Base-by-base conservation (phyloP, 2,888 invertebrate genomes). In the Pristionchus maxplancki region DNA sequence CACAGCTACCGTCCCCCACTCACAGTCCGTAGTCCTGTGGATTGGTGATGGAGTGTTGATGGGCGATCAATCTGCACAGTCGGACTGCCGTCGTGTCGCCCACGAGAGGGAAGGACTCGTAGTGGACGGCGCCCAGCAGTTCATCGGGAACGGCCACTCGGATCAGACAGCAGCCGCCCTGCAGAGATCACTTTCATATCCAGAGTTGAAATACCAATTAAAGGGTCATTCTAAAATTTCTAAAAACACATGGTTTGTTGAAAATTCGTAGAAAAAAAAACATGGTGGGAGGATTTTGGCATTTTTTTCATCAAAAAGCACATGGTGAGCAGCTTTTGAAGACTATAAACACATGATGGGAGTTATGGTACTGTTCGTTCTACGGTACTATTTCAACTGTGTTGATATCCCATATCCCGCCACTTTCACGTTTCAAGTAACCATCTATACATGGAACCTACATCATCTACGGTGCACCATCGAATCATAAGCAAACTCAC, bases 1-100 rank as follows among this genome's bases (percentile, higher is more conserved):
- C 24, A 62, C 8, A 40, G 5, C 34, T 83, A 83, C 58, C 31
- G 53, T 83, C 44, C 31, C 8, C 13, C 74, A 92, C 94, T 92
- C 97, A 98, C 88, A 98, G 96, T 88, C 97, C 97, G 95, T 98
- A 98, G 95, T 98, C 98, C 95, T 98, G 98, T 31, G 98, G 97
- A 95, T 98, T 98, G 89, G 98, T 98, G 92, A 98, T 97, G 94
- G 97, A 96, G 89, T 98, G 97, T 95, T 98, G 98, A 95, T 98
- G 98, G 28, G 98, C 98, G 89, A 98, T 97, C 94, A 93, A 90
- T 94, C 97, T 97, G 95, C 98, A 97, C 88, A 98, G 97, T 95
- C 98, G 98, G 87, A 97, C 96, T 0, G 97, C 97, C 44, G 97
- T 97, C 96, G 98, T 98, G 93, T 97, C 88, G n/a, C 48, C 86